These are phyloP conservation scores for Oreochromis mossambicus DNA, from an alignment of 2,797 vertebrate species.

Conservation along the genomic window DNA sequence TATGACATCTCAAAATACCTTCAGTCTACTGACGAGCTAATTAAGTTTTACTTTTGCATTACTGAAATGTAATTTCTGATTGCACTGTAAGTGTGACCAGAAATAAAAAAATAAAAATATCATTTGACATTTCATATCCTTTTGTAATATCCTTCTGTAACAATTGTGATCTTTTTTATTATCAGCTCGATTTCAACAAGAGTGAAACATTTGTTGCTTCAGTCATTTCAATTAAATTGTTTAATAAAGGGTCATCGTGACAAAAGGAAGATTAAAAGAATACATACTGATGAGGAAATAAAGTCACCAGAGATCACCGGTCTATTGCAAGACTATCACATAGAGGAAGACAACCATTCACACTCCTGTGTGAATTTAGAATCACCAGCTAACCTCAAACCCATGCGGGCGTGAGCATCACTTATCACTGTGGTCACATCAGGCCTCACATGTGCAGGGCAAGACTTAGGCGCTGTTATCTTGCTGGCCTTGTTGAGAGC, in stretches of 20 bases:
- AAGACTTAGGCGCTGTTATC: conserved; percentile 92
- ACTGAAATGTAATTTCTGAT: neutral
- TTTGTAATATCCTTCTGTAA: no score
- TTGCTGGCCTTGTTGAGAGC: conserved; percentile 95
- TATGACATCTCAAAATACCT: neutral
- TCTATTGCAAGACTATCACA: neutral
- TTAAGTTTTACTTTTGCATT: neutral
- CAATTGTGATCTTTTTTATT: neutral
- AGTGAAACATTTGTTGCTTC: neutral
- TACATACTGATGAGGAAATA: neutral
- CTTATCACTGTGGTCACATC: conserved; percentile 71
- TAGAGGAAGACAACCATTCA: neutral
- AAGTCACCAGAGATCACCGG: neutral
- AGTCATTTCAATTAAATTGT: neutral
- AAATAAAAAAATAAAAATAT: neutral
- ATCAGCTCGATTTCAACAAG: neutral
- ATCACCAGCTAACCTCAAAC: neutral
- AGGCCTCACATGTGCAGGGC: conserved; percentile 55
- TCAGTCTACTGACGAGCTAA: neutral
- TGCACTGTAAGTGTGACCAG: neutral
- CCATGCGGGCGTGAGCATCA: conserved; percentile 42
- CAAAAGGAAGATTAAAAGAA: neutral
- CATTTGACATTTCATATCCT: neutral
- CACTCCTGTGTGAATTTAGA: neutral
- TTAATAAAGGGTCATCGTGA: neutral